Percentiles rank a stretch among this genome's conserved stretches.
Conservation (phyloP, 1,140 invertebrate genomes). For the Zelostemma sp. region DNA sequence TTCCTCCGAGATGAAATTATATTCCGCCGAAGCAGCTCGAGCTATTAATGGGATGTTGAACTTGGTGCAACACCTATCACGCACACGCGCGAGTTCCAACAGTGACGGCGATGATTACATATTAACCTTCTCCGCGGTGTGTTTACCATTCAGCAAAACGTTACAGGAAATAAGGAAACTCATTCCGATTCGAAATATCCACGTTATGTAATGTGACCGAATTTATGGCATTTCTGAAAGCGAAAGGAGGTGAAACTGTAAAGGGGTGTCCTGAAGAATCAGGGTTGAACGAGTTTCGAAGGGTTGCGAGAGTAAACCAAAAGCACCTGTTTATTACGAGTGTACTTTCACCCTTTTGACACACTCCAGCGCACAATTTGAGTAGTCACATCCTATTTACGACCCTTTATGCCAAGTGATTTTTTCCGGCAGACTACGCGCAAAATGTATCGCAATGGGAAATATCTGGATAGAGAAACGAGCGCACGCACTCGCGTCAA, state of each 20-base stretch:
- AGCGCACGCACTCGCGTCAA: too few species aligned
- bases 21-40: constrained; percentile 19
- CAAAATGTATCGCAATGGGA: too few species aligned
- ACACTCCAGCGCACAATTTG: constrained; percentile 13
- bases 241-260: neutral
- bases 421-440: too few species aligned
- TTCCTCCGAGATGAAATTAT: constrained; percentile 1
- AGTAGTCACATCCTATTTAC: constrained; percentile 27
- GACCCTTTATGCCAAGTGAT: constrained; percentile 9
- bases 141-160: constrained; percentile 4
- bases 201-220: neutral
- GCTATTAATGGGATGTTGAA: constrained; percentile 50
- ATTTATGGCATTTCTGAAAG: constrained; percentile 9
- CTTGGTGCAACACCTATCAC: constrained; percentile 27
- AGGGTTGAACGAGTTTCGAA: constrained; percentile 8
- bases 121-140: constrained; percentile 4
- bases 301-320: constrained; percentile 18
- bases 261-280: constrained; percentile 3
- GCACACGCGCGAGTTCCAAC: constrained; percentile 1
- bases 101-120: constrained; percentile 8
- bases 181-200: neutral
- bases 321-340: constrained; percentile 29
- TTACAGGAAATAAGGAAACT: neutral
- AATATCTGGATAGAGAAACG: too few species aligned
- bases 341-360: constrained; percentile 17